These are phyloP conservation scores for Pterocles orientalis DNA, from an alignment of 2,113 vertebrate genomes.

Conservation along the genomic window DNA sequence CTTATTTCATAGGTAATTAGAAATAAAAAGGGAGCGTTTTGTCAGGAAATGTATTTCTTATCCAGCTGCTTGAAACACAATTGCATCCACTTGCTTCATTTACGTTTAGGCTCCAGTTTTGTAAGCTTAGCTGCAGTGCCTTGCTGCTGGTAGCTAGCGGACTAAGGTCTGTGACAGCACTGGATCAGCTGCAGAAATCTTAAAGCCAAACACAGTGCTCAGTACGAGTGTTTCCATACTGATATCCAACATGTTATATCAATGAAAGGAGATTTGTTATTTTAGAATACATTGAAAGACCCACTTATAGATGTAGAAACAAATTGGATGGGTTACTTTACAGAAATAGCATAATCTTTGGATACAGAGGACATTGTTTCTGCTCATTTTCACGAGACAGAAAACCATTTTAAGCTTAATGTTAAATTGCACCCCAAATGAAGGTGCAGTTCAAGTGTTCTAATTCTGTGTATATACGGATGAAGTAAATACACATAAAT, in stretches of 20 bases:
- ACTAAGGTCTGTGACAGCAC: background rate
- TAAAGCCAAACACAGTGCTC: background rate
- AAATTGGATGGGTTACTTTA: background rate
- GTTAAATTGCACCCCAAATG: background rate
- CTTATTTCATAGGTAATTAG: slow-evolving; percentile 8
- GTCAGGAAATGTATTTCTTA: slow-evolving; percentile 62
- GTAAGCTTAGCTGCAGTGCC: background rate
- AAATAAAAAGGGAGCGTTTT: slow-evolving; percentile 43
- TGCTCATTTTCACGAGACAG: background rate
- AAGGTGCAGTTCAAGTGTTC: background rate
- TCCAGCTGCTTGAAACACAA: background rate
- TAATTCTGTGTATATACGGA: background rate
- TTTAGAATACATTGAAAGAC: background rate
- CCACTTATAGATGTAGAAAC: background rate
- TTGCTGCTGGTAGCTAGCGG: background rate
- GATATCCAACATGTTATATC: background rate
- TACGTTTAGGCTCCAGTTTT: background rate
- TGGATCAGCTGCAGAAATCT: background rate
- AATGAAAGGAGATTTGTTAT: background rate
- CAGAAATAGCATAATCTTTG: background rate
- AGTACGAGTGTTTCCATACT: background rate
- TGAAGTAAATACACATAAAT: background rate
- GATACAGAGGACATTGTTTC: background rate
- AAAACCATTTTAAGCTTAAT: background rate
- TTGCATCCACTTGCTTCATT: background rate